Evolutionary conservation across 2,113 vertebrate species (phyloP).

Genomic region (Perccottus glenii): DNA sequence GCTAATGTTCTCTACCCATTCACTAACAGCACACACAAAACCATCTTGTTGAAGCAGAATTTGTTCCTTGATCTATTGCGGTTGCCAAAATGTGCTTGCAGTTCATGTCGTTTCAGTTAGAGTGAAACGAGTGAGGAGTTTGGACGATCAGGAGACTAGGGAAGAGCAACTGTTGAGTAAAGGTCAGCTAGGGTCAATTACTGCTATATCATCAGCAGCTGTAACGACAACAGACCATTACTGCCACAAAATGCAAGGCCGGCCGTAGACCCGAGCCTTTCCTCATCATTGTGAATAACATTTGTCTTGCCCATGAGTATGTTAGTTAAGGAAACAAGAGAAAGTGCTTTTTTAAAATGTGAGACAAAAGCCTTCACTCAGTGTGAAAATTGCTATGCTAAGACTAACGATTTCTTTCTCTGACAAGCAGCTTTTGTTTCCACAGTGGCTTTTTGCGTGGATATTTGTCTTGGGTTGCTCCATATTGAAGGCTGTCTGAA

Average conservation of each 20-base stretch:
- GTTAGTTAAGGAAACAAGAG: constrained; percentile 58
- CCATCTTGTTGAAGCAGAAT: too few relatives aligned
- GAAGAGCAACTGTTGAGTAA: constrained; percentile 56
- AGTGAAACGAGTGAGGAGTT: constrained; percentile 30
- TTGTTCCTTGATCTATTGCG: too few relatives aligned
- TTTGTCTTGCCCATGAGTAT: constrained; percentile 40
- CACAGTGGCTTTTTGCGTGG: constrained; percentile 38
- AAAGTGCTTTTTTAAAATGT: constrained; percentile 41
- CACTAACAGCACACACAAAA: too few relatives aligned
- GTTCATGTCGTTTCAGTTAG: constrained; percentile 11
- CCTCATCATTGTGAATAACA: constrained; percentile 49
- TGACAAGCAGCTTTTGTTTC: constrained; percentile 64
- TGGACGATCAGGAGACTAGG: constrained; percentile 34
- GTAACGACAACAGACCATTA: constrained; percentile 68
- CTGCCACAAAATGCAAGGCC: constrained; percentile 67
- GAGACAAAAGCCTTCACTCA: constrained; percentile 59
- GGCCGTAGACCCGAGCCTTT: constrained; percentile 52
- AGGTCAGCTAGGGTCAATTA: constrained; percentile 64
- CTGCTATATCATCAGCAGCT: constrained; percentile 45
- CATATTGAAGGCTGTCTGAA: constrained; percentile 46
- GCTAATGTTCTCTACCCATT: too few relatives aligned
- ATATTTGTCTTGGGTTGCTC: constrained; percentile 45
- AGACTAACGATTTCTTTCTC: constrained; percentile 48
- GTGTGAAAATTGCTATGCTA: constrained; percentile 58
- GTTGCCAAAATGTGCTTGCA: too few relatives aligned